Evolutionary conservation across 2,888 invertebrate species (phyloP).

Genomic region (Elegia similella): DNA sequence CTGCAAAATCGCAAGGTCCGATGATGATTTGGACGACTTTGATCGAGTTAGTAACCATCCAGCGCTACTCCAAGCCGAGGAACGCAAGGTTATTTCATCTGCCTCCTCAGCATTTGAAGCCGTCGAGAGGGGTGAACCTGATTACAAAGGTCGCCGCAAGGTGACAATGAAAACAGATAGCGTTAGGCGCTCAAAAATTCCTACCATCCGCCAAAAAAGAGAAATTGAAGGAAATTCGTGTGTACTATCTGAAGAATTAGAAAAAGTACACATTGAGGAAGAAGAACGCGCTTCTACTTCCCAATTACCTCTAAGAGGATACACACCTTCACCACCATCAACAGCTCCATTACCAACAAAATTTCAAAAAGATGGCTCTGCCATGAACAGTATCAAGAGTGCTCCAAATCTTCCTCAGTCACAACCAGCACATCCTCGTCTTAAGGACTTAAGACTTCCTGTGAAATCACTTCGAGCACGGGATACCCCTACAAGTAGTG

Average conservation of each 20-base stretch:
- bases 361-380: constrained; percentile 87
- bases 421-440: constrained; percentile 85
- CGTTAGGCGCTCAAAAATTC: constrained; percentile 81
- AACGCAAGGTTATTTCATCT: constrained; percentile 72
- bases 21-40: constrained; percentile 90
- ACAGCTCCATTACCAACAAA: constrained; percentile 92
- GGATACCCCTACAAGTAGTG: constrained; percentile 83
- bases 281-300: constrained; percentile 80
- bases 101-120: constrained; percentile 77
- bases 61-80: constrained; percentile 83
- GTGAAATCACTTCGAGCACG: constrained; percentile 85
- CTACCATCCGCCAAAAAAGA: constrained; percentile 79
- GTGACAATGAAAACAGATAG: constrained; percentile 80
- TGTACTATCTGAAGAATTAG: constrained; percentile 77
- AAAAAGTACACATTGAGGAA: constrained; percentile 84
- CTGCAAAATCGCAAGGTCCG: constrained; percentile 91
- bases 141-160: constrained; percentile 81
- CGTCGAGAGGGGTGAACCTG: constrained; percentile 72
- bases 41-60: constrained; percentile 92
- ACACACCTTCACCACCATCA: constrained; percentile 91
- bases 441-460: constrained; percentile 88
- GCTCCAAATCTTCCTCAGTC: constrained; percentile 88
- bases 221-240: constrained; percentile 68
- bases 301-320: constrained; percentile 85
- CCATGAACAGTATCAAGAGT: constrained; percentile 90